Conservation (phyloP, 2,888 invertebrate species). For the Timema cristinae region DNA sequence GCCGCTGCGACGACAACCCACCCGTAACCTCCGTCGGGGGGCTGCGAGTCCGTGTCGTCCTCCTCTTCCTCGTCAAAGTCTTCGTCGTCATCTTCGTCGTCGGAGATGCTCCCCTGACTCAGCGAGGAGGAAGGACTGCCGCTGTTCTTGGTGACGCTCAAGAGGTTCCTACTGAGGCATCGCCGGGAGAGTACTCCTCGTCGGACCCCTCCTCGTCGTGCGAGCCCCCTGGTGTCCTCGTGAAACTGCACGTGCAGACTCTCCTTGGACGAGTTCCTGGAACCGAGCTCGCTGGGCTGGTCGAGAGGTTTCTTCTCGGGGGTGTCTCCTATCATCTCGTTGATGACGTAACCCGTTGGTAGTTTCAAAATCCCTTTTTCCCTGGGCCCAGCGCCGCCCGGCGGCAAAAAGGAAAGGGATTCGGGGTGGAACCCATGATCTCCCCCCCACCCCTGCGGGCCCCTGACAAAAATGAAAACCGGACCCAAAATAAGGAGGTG, state of each 20-base stretch:
- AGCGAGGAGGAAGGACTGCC: conserved; percentile 13
- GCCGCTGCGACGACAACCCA: conserved; percentile 89
- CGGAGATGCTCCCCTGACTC: conserved; percentile 41
- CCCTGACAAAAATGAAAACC: conserved; percentile 16
- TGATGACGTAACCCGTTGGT: no score
- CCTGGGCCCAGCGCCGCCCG: neutral
- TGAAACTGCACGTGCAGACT: conserved; percentile 42
- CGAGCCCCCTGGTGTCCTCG: conserved; percentile 32
- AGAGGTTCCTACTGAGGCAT: neutral
- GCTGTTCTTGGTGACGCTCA: conserved; percentile 3
- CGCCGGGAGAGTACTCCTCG: neutral
- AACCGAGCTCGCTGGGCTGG: no score
- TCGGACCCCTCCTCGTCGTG: neutral
- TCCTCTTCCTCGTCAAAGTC: conserved; percentile 60
- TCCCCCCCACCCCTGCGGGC: conserved; percentile 15
- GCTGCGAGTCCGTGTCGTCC: conserved; percentile 46
- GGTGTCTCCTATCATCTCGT: no score
- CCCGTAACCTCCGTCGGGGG: conserved; percentile 88
- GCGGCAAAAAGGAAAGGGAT: neutral
- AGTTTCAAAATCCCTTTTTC: neutral
- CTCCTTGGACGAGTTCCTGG: conserved; percentile 4
- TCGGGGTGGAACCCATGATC: neutral
- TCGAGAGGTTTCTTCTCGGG: no score
- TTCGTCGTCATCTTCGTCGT: conserved; percentile 58
- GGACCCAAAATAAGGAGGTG: neutral